Base-by-base conservation (phyloP, 2,113 vertebrate species). In the Seriola aureovittata region DNA sequence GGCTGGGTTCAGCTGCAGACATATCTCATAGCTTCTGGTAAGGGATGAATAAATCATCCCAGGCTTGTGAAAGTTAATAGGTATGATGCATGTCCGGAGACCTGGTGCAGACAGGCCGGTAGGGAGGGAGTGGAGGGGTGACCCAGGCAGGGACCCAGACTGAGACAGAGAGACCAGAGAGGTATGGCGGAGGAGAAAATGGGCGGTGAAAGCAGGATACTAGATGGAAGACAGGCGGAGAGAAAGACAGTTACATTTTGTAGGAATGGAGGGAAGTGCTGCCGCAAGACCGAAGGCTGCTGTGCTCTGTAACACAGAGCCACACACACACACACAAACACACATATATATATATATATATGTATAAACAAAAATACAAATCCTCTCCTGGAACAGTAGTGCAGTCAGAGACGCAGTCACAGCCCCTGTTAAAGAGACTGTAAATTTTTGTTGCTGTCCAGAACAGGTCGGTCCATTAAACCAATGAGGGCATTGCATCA, bases 1-100 rank as follows among this genome's bases (percentile, higher is more conserved):
- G 29, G 54, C 60, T 81, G n/a, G 25, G 17, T 32, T 54, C 5
- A 5, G 10, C 23, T 21, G 78, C 59, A 82, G 89, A 94, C 80
- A 54, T 90, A 82, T 82, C 82, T 91, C 80, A 87, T 89, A 64
- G 81, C 71, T 74, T 79, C 80, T 67, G 73, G 82, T 81, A 85
- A 78, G 77, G 59, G 79, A 88, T 89, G 86, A 92, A 94, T 93
- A 93, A 92, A 93, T 92, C 87, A 90, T 80, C 55, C 65, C 13
- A 42, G 42, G 65, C 77, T 78, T 80, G 63, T 76, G 89, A 87
- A 85, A 90, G 68, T 86, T 84, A 80, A 82, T 80, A 81, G 84
- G 89, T 82, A 82, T 89, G 82, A 92, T 91, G 83, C 88, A 85
- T 74, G 81, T 90, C 82, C 48, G 16, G 83, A 92, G 85, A 87